Evolutionary conservation across 2,113 vertebrate species (phyloP).

Genomic region (Xenotilapia flavipinnis): DNA sequence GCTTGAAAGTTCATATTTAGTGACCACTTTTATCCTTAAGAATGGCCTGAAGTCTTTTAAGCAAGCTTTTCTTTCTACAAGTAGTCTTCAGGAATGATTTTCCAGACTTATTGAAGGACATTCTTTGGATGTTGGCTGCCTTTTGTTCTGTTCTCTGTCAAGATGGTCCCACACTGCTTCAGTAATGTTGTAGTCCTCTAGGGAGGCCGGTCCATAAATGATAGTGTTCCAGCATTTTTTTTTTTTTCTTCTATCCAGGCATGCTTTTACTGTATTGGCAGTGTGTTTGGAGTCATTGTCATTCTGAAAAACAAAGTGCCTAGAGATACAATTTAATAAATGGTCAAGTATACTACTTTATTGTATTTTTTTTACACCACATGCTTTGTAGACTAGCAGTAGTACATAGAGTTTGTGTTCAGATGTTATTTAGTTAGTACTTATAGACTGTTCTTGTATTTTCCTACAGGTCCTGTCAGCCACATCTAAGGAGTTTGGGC

Average conservation of each 20-base stretch:
- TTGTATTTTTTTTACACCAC: background rate
- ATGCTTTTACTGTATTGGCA: background rate
- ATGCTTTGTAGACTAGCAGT: background rate
- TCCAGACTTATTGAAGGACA: background rate
- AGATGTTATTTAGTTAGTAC: background rate
- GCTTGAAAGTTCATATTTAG: background rate
- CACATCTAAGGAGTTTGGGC: conserved; percentile 77
- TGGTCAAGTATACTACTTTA: background rate
- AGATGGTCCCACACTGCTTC: background rate
- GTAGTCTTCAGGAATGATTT: background rate
- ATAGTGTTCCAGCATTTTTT: background rate
- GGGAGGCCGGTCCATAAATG: background rate
- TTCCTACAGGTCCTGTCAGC: conserved; percentile 77
- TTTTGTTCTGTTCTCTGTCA: background rate
- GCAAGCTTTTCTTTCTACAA: background rate
- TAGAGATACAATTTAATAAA: background rate
- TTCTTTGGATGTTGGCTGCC: background rate
- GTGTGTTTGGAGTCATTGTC: background rate
- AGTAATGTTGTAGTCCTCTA: background rate
- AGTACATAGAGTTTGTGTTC: background rate
- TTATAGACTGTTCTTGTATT: background rate
- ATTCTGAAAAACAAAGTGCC: background rate
- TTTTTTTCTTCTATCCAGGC: background rate
- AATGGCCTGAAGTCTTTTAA: background rate
- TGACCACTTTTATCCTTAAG: background rate